These are phyloP conservation scores for Scopus umbretta DNA, from an alignment of 2,113 vertebrate genomes.

Conservation along the genomic window DNA sequence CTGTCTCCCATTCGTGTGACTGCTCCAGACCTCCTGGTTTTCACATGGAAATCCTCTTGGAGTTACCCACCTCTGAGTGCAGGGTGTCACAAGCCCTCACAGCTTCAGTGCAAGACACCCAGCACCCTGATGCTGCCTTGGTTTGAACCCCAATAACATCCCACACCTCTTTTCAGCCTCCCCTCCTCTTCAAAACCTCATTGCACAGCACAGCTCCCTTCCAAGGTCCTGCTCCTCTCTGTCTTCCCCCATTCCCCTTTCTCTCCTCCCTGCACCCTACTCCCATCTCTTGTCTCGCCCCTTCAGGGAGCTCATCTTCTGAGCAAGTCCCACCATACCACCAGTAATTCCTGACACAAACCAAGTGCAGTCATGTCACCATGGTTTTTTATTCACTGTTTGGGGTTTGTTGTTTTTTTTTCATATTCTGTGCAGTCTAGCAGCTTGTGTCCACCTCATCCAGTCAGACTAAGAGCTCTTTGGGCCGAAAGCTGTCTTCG, in stretches of 20 bases:
- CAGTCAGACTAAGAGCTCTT: background rate
- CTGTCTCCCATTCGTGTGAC: background rate
- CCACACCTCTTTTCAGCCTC: background rate
- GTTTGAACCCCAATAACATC: rapidly evolving
- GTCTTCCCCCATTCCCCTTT: too few species aligned
- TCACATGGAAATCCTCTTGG: background rate
- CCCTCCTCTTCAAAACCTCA: background rate
- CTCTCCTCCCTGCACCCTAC: background rate
- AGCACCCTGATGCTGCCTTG: background rate
- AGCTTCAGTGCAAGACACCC: background rate
- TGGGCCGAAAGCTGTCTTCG: rapidly evolving
- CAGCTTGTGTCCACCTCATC: background rate
- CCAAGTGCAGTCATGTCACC: background rate
- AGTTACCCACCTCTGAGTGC: background rate
- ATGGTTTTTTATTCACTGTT: background rate
- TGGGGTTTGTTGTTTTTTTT: background rate
- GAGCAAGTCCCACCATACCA: background rate
- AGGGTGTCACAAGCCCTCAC: rapidly evolving
- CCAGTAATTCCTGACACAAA: background rate
- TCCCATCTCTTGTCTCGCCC: background rate
- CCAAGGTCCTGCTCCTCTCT: background rate
- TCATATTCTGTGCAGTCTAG: background rate
- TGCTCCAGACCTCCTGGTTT: background rate
- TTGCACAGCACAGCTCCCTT: rapidly evolving
- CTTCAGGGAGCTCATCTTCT: background rate